Base-by-base conservation (phyloP, 2,797 vertebrate genomes). In the Sphaeramia orbicularis region DNA sequence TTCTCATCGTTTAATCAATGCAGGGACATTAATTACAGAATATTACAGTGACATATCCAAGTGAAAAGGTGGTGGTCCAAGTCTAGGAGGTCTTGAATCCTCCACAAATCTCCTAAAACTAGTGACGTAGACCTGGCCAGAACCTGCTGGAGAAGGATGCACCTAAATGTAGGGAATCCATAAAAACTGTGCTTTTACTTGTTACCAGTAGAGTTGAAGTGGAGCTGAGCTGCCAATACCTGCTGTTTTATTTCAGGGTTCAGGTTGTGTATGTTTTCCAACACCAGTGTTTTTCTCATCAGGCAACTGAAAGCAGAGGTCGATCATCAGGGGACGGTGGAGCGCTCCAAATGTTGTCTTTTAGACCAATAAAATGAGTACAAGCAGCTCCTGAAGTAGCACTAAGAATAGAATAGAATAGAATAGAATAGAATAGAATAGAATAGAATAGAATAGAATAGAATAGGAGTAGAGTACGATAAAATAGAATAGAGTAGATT, bases 271-370 rank as follows among this genome's bases (percentile, higher is more conserved):
- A 2, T 7, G 24, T 60, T 16, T 42, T 21, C 13, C 24, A 44
- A 12, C 12, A 18, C 11, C 21, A 21, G 15, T 24, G 18, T 47
- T 16, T n/a, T 38, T 62, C 10, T 30, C 40, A 14, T 21, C 40
- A 11, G 1, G 43, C 44, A n/a, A 58, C 21, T 51, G 48, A 48
- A 57, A 42, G 19, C 47, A 21, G n/a, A 15, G 16, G 55, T 18
- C 7, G 3, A 49, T 38, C 43, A 21, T 40, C 30, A 49, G 1
- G 14, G 9, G 27, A 40, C 32, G 19, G 10, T 59, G n/a, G 10
- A 56, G 45, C 50, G 24, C 55, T 43, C 13, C 38, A 21, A n/a
- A n/a, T n/a, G n/a, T 35, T 24, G 14, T 40, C 16, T 9, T 12
- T 8, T 11, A 59, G 65, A 44, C 12, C 32, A n/a, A 12, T 37